Base-by-base conservation (phyloP, 2,113 vertebrate species). In the Menura novaehollandiae region DNA sequence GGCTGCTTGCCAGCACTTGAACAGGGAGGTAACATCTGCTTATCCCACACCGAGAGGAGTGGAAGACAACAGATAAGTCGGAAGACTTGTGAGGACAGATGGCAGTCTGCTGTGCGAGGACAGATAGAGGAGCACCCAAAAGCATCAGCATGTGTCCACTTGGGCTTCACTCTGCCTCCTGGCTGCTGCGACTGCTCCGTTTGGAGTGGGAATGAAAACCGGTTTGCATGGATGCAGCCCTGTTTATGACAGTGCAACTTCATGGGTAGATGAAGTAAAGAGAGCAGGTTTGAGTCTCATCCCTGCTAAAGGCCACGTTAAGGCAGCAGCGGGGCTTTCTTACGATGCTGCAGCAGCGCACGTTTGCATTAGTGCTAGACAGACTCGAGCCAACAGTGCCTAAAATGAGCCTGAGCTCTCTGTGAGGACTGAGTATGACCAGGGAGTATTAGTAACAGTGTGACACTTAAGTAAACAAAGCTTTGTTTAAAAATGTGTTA, bases 81-180 rank as follows among this genome's bases (percentile, higher is more conserved):
- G 58, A 63, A 76, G 41, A 51, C 63, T 67, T 72, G 24, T 88
- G 88, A 69, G 68, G 92, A 49, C 12, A 23, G 56, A 27, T 32
- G 3, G 53, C 0, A 0, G 28, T 41, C 69, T 66, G 62, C 67
- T 76, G 78, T 60, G 51, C 76, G 43, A 66, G 55, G 63, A 76
- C 79, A 63, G 96, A 90, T 84, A 91, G 68, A 63, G 79, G 63
- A 62, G 67, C 94, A 67, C 88, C 85, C 49, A 77, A 22, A 91
- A 55, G 22, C 37, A 1, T 14, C 1, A 3, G 24, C 33, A 26
- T 11, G 5, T 1, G 15, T 46, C 39, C 0, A 0, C 23, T 21
- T 12, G 35, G 69, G 18, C 67, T 82, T 93, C 10, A 0, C 23
- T 37, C 35, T 82, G 66, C 3, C 2, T 74, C 28, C 4, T 15